Conservation (phyloP, 2,113 vertebrate genomes). For the Alces alces region DNA sequence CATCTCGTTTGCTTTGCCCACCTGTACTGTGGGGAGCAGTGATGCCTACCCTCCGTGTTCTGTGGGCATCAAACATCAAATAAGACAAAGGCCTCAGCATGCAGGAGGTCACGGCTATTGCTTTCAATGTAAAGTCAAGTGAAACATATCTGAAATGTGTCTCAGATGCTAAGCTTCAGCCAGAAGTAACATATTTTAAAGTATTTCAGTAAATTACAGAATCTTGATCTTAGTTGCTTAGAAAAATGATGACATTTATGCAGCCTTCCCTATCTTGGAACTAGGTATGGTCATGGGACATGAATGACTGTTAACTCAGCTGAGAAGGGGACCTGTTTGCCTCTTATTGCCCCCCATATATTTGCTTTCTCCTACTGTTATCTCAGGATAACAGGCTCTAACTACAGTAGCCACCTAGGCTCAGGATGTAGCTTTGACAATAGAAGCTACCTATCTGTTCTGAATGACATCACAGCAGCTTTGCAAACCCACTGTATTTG, state of each 20-base stretch:
- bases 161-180: neutral
- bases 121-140: neutral
- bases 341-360: too few species aligned
- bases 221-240: too few species aligned
- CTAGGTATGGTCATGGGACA: too few species aligned
- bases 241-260: neutral
- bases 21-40: neutral
- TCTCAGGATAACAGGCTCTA: too few species aligned
- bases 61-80: neutral
- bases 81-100: neutral
- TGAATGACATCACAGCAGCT: neutral
- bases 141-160: neutral
- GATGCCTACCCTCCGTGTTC: fast-evolving
- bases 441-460: neutral
- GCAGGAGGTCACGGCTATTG: neutral
- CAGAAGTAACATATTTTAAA: neutral
- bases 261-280: neutral
- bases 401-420: neutral
- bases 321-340: neutral
- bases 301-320: neutral
- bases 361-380: neutral
- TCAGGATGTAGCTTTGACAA: neutral
- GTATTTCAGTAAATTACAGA: neutral
- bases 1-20: neutral
- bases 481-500: neutral